phyloP scores from a whole-genome alignment of 2,797 vertebrate species.

The Halcyon badia region DNA sequence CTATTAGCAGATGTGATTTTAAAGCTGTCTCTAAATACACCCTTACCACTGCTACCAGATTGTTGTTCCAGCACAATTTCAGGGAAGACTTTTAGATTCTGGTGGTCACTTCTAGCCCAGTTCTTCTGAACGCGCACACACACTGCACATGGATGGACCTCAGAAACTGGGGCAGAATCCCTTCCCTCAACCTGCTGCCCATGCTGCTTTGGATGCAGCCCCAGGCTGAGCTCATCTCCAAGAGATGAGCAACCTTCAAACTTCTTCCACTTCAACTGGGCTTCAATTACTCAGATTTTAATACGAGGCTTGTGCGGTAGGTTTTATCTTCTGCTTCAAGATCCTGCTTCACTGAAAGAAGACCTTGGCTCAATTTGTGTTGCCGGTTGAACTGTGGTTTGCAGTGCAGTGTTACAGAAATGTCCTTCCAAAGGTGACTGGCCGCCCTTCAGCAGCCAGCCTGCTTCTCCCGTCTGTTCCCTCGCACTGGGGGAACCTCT shows the following conservation, averaged over 20 bases:
- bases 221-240: background rate
- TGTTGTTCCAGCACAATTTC: background rate
- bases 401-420: background rate
- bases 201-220: background rate
- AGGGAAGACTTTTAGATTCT: background rate
- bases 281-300: background rate
- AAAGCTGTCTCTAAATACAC: background rate
- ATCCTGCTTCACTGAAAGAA: background rate
- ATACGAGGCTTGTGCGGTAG: background rate
- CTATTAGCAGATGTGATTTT: background rate
- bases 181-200: background rate
- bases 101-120: background rate
- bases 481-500: fast-evolving
- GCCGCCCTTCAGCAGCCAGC: background rate
- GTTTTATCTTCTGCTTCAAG: background rate
- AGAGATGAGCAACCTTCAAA: background rate
- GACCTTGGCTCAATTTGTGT: background rate
- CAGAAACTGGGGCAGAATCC: background rate
- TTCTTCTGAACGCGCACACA: background rate
- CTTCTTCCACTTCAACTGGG: background rate
- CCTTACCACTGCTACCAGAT: background rate
- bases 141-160: background rate
- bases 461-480: constrained; percentile 4
- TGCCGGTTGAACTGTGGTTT: background rate
- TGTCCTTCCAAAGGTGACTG: background rate